Conservation (phyloP, 2,113 vertebrate genomes). For the Labeo rohita region DNA sequence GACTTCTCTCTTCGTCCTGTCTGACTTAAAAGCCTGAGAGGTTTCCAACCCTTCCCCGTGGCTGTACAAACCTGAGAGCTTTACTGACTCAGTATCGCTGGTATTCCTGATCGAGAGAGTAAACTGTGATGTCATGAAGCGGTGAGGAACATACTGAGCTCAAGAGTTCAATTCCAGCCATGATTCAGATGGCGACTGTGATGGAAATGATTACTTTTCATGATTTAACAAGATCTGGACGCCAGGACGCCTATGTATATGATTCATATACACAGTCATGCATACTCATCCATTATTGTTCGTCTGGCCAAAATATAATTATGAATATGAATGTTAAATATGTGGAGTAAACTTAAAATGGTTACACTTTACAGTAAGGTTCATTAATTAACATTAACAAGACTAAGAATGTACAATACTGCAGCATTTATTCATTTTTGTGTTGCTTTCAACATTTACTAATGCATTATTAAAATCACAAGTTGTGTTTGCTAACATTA, state of each 20-base stretch:
- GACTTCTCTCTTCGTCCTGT: constrained; percentile 52
- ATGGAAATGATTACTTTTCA: neutral
- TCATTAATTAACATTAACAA: too few species aligned
- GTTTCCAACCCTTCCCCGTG: neutral
- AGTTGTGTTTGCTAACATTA: too few species aligned
- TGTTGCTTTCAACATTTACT: too few species aligned
- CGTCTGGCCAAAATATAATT: neutral
- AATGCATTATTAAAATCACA: too few species aligned
- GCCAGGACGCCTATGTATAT: neutral
- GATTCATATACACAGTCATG: constrained; percentile 12
- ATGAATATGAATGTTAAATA: neutral
- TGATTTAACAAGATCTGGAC: neutral
- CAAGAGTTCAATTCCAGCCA: neutral
- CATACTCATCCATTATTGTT: neutral
- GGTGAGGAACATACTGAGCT: neutral
- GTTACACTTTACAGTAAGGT: too few species aligned
- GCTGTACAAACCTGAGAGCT: neutral
- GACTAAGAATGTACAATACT: too few species aligned
- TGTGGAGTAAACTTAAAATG: too few species aligned
- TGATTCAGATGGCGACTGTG: neutral
- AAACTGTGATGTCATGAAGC: neutral
- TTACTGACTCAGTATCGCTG: neutral
- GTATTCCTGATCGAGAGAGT: neutral
- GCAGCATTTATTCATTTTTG: too few species aligned
- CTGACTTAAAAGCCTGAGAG: neutral